Conservation (phyloP, 1,140 invertebrate species). For the Nylanderia fulva region DNA sequence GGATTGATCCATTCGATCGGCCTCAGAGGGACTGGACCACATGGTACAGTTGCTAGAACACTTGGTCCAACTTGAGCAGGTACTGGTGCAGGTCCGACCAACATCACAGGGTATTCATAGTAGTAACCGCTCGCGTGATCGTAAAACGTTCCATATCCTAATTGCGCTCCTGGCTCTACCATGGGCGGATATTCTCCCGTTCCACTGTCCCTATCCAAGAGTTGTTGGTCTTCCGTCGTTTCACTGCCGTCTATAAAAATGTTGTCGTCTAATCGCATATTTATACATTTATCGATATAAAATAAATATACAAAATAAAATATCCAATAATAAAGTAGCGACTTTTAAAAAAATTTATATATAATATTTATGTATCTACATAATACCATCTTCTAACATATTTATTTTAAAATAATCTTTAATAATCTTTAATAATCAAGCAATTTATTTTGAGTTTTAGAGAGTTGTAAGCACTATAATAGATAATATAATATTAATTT, state of each 20-base stretch:
- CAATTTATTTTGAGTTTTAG: background rate
- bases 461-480: background rate
- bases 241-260: slow-evolving; percentile 81
- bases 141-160: slow-evolving; percentile 82
- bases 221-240: slow-evolving; percentile 83
- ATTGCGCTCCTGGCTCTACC: slow-evolving; percentile 72
- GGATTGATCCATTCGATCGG: slow-evolving; percentile 86
- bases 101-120: slow-evolving; percentile 84
- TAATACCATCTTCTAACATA: too few species aligned
- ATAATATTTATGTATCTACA: too few species aligned
- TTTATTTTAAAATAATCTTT: background rate
- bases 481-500: background rate
- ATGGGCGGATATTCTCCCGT: slow-evolving; percentile 74
- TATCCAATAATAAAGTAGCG: too few species aligned
- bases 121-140: slow-evolving; percentile 82
- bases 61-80: slow-evolving; percentile 79
- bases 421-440: slow-evolving; percentile 8
- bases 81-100: slow-evolving; percentile 80
- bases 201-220: slow-evolving; percentile 78
- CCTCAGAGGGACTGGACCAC: slow-evolving; percentile 83
- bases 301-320: background rate
- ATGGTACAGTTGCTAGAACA: slow-evolving; percentile 83
- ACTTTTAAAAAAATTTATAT: too few species aligned
- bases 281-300: background rate
- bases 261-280: background rate